Evolutionary conservation across 2,888 invertebrate genomes (phyloP).

Genomic region (Epirrhoe alternata): DNA sequence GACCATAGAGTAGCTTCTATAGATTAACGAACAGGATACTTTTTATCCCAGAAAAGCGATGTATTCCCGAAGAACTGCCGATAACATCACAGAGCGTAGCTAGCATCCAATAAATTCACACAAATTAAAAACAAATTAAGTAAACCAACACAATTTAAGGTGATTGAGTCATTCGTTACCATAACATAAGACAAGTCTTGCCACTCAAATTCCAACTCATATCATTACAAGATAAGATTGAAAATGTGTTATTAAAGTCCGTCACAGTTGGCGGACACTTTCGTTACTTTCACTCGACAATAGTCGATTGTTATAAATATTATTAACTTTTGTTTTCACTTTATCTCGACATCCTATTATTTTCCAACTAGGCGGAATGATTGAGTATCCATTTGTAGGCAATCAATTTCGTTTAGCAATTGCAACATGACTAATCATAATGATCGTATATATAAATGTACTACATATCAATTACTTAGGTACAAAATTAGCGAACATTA

Average conservation of each 20-base stretch:
- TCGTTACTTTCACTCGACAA: conserved; percentile 61
- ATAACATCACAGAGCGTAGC: too few species aligned
- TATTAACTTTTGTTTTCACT: conserved; percentile 52
- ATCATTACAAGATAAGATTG: conserved; percentile 12
- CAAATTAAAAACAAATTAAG: not conserved
- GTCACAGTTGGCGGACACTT: conserved; percentile 59
- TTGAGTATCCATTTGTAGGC: conserved; percentile 4
- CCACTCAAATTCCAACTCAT: conserved; percentile 14
- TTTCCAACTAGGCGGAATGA: conserved; percentile 26
- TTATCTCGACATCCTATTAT: conserved; percentile 27
- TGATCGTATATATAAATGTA: too few species aligned
- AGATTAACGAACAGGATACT: too few species aligned
- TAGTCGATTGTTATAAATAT: conserved; percentile 47
- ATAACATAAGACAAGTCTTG: conserved; percentile 22
- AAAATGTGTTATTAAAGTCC: conserved; percentile 43
- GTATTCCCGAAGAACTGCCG: too few species aligned
- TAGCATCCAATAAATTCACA: too few species aligned
- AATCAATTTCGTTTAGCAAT: not conserved
- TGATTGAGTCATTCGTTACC: conserved; percentile 24
- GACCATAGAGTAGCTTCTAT: too few species aligned
- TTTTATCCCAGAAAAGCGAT: too few species aligned
- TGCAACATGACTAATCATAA: too few species aligned
- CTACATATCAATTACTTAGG: too few species aligned
- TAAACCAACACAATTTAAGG: conserved; percentile 1
- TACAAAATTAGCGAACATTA: too few species aligned